Base-by-base conservation (phyloP, 2,113 vertebrate genomes). In the Ciconia maguari region DNA sequence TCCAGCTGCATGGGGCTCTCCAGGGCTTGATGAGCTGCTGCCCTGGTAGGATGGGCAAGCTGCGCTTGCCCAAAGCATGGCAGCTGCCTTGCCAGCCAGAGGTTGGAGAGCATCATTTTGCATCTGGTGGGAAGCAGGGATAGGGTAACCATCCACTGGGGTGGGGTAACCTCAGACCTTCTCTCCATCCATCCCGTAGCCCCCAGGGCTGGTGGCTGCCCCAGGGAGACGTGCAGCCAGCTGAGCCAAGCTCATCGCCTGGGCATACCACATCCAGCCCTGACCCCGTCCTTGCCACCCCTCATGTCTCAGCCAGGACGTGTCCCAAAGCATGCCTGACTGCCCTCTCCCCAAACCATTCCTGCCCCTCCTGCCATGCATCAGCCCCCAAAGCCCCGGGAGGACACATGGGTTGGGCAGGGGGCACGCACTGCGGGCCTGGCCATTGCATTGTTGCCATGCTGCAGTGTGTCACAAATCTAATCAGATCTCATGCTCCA, bases 401-500 rank as follows among this genome's bases (percentile, higher is more conserved):
- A 30, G 55, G 60, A 18, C 0, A 0, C 0, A 38, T 38, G 9
- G 64, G 82, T 41, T 0, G 7, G 75, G 41, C 0, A 1, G 1
- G 0, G 94, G 84, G 54, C 90, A 38, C 3, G 0, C 82, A 30
- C 38, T 0, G 0, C 0, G 2, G 32, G 34, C 34, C 58, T 7
- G 54, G 41, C 71, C 54, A 1, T 27, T 3, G 29, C 1, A 16
- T 18, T 46, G 54, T 83, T 88, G 89, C 86, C 68, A 32, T 0
- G 12, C 93, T 6, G 62, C 0, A 22, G 36, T 66, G 87, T 97
- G 96, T 93, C 94, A 97, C 25, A 2, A 58, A 80, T n/a, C 79
- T 97, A 96, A 96, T 96, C 82, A 77, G 55, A 97, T 96, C 94
- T 96, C 90, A 94, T 1, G 79, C 92, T 96, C 90, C 75, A 74